Evolutionary conservation across 2,797 vertebrate species (phyloP), one percentile per base, ranked within the genome.

Genomic region (Saxicola maurus): DNA sequence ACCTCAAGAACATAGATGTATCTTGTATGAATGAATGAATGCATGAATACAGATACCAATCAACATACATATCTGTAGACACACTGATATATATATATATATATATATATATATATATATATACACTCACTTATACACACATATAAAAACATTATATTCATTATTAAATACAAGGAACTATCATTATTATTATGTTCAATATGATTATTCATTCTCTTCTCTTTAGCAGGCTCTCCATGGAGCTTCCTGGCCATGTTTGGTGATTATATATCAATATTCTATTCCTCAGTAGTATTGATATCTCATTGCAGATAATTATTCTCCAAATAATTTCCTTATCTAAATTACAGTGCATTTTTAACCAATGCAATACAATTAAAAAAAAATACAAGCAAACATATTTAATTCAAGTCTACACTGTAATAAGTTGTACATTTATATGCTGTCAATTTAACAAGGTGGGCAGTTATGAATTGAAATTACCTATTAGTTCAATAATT

Each of bases 1-100:
- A 74, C 9, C 3, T 45, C 28, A 64, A 55, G 10, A 77, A 23
- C 45, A 31, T 19, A 9, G n/a, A 28, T 45, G 2, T 43, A 12
- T 71, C 3, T 73, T 42, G 2, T 9, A 30, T 20, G 10, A 68
- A 8, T 55, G 9, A n/a, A 77, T 19, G 16, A 33, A 61, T 43
- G 6, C 19, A 68, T 15, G 8, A 38, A 60, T 49, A 42, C 7
- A 38, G 16, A 43, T 51, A 52, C 16, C 7, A 66, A 4, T 45
- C 24, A 49, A 17, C 9, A 21, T 46, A 2, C 24, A 56, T 43
- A 30, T n/a, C 15, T 57, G 6, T 43, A 42, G 6, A 66, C 6
- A 17, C 11, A 40, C 0, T 10, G 0, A 55, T 3, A 28, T 30
- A 56, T 3, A 65, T 3, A 65, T 3, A 60, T 48, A 33, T 11